Evolutionary conservation across 92 coral and sea anemone genomes (phyloP), one percentile per base, ranked within the genome.

Genomic region (Paramuricea clavata): DNA sequence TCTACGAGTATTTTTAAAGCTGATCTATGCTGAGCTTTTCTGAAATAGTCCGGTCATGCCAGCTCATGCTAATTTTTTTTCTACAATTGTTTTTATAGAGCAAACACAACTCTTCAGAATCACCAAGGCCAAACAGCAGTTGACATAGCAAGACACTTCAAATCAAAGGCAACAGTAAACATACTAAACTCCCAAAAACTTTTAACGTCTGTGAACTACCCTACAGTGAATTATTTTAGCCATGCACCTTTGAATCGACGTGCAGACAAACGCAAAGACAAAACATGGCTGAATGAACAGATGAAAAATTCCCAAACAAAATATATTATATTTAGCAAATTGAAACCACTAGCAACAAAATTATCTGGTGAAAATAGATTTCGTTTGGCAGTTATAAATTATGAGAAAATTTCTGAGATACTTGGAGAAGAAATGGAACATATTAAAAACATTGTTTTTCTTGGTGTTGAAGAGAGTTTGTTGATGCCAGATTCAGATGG

Each of bases 191-290:
- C 72, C 43, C 84, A 79, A 60, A 79, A 79, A 49, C 84, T 31
- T 79, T 59, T 79, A 42, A 61, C 84, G 13, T 79, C 73, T n/a
- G 84, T 79, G 27, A 26, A 79, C 2, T 79, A 79, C 49, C 73
- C 84, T 1, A 59, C 57, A 22, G 67, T 60, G 7, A 79, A 79
- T 49, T 79, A 79, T 34, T 79, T 79, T 28, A 79, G 73, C 47
- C 84, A 79, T 39, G 84, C 67, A 21, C 84, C 84, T 28, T 79
- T 79, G 61, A 61, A 79, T 35, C 84, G 84, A 10, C 71, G 54
- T 19, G 84, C 73, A 21, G 54, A 79, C 73, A 79, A 60, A 59
- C 49, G 84, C 2, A 79, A 79, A 27, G 84, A 79, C 67, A 32
- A 50, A 0, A 27, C 52, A 22, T 79, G 84, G 84, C 84, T 79